Percentiles rank a stretch among this genome's conserved stretches.
phyloP scores from a whole-genome alignment of 64 coral and sea anemone species.

The Pocillopora verrucosa region DNA sequence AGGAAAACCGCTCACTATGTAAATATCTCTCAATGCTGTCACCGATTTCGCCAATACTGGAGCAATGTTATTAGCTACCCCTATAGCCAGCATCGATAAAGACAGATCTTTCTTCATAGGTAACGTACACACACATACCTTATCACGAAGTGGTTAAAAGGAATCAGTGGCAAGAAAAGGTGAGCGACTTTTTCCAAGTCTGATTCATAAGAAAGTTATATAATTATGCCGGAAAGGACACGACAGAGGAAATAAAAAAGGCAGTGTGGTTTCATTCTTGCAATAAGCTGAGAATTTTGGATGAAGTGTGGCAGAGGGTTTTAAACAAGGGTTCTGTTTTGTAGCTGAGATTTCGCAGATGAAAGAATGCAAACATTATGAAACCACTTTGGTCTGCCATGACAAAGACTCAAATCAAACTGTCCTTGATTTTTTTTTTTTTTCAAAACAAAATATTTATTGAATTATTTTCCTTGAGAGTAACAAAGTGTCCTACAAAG shows the following conservation, averaged over 20 bases:
- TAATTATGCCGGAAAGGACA: neutral
- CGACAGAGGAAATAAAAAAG: neutral
- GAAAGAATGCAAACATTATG: no score
- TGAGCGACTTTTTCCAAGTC: neutral
- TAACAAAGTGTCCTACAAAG: no score
- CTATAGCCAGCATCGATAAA: neutral
- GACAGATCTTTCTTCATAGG: conserved; percentile 29
- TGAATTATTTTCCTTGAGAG: no score
- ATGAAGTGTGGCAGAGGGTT: no score
- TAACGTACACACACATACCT: conserved; percentile 81
- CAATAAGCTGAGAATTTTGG: no score
- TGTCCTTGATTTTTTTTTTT: no score
- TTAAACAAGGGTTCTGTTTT: no score
- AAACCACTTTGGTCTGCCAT: no score
- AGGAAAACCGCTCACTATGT: neutral
- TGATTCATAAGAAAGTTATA: neutral
- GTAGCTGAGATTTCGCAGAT: no score
- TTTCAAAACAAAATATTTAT: no score
- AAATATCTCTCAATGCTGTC: neutral
- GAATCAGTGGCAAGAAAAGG: conserved; percentile 80
- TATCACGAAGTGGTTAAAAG: conserved; percentile 75
- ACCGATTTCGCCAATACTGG: neutral
- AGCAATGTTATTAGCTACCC: neutral
- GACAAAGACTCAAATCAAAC: no score
- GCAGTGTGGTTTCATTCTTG: neutral